Evolutionary conservation across 2,797 vertebrate species (phyloP), one percentile per base, ranked within the genome.

Genomic region (Rhinichthys osculus): DNA sequence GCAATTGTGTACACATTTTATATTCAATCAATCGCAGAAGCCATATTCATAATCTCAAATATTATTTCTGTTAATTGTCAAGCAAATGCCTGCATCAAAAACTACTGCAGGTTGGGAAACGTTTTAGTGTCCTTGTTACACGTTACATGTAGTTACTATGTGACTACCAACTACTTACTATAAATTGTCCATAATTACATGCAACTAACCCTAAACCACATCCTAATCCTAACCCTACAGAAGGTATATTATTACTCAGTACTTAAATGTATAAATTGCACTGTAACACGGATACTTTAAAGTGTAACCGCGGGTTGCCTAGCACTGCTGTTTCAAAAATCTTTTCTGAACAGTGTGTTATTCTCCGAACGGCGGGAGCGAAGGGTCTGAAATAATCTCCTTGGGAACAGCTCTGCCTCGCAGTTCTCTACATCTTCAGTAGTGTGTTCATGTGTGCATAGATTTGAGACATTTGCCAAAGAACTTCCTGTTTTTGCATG

Each of bases 401-500:
- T 30, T 70, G 86, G 77, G 81, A 88, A 81, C 71, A 69, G 71
- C 7, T 74, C 64, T 14, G 59, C 64, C 70, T 70, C n/a, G 1
- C 35, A 35, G 38, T 40, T 33, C 33, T 84, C 35, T 30, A 62
- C 70, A 85, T 64, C 59, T 71, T 85, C 57, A 74, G 47, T 73
- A 42, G 62, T 44, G 77, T 87, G 52, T 50, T 87, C 64, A 57
- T 44, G 50, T 81, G 64, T 23, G 47, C 71, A 70, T 13, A 67
- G 62, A 71, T 76, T 72, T 77, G 82, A 87, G 71, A 85, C 7
- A 11, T 59, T 76, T 62, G 79, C 78, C 78, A 72, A 72, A 82
- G 57, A 81, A 81, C 42, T 21, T 64, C 10, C 33, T 21, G 54
- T 67, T 40, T 77, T 83, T 44, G 3, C 40, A 40, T n/a, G 42